A percentile compares a stretch with the other conserved stretches of the same genome.
Evolutionary conservation across 2,797 vertebrate species (phyloP).

Genomic region (Acipenser transmontanus): DNA sequence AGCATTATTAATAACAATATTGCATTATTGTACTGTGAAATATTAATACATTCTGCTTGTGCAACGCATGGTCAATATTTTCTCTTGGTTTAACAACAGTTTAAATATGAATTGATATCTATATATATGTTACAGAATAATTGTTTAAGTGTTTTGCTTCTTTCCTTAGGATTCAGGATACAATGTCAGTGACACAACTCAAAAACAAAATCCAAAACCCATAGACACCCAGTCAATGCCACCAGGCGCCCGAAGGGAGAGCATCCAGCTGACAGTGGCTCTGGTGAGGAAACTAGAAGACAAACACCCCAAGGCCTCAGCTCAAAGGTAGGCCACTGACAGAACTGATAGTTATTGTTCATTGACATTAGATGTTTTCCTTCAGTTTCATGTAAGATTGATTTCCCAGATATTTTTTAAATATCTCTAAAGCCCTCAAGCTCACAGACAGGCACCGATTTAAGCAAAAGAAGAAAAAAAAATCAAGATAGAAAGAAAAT

Average conservation of each 20-base stretch:
- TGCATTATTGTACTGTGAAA: neutral
- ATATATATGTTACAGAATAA: slow-evolving; percentile 27
- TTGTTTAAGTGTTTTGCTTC: slow-evolving; percentile 31
- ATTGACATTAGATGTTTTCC: slow-evolving; percentile 93
- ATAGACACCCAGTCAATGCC: slow-evolving; percentile 46
- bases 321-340: slow-evolving; percentile 84
- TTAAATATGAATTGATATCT: slow-evolving; percentile 14
- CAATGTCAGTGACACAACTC: slow-evolving; percentile 40
- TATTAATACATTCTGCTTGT: neutral
- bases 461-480: slow-evolving; percentile 31
- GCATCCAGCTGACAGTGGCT: slow-evolving; percentile 66
- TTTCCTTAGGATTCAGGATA: slow-evolving; percentile 47
- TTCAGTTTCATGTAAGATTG: slow-evolving; percentile 94
- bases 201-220: slow-evolving; percentile 47
- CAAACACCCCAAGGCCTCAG: slow-evolving; percentile 71
- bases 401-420: slow-evolving; percentile 85
- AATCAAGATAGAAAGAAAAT: too few relatives aligned
- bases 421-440: slow-evolving; percentile 84
- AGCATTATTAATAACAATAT: neutral
- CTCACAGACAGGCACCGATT: slow-evolving; percentile 61
- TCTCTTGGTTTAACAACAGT: neutral
- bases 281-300: slow-evolving; percentile 72
- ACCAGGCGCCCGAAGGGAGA: slow-evolving; percentile 51
- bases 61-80: neutral
- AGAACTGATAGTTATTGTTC: slow-evolving; percentile 88